These are phyloP conservation scores for Enoplosus armatus DNA, from an alignment of 2,797 vertebrate genomes.

Conservation along the genomic window DNA sequence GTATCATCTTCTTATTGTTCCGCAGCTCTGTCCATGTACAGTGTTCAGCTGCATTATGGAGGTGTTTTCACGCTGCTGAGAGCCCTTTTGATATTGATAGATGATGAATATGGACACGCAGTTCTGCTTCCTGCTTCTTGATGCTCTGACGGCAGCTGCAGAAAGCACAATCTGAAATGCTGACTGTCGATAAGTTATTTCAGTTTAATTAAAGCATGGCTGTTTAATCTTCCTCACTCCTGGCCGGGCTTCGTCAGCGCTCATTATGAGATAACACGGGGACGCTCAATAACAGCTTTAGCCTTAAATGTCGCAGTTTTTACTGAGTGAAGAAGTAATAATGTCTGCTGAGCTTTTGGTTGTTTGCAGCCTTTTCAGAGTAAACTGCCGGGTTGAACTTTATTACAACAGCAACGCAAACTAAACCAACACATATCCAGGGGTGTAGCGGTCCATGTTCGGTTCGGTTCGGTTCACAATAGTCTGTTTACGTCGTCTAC, in stretches of 20 bases:
- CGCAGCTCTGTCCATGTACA: not conserved
- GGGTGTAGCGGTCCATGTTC: too few relatives aligned
- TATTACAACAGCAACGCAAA: too few relatives aligned
- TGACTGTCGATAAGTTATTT: not conserved
- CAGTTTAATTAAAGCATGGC: constrained; percentile 3
- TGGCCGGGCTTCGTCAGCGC: not conserved
- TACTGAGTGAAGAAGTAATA: not conserved
- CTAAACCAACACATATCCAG: not conserved
- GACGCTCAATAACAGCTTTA: too few relatives aligned
- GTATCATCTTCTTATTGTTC: not conserved
- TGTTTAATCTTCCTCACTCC: not conserved
- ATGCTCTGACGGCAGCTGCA: rapidly evolving
- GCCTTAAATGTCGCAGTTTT: not conserved
- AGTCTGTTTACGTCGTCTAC: too few relatives aligned
- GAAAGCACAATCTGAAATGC: not conserved
- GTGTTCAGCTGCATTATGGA: not conserved
- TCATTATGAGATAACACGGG: not conserved
- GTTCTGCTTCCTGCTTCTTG: not conserved
- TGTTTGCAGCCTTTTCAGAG: not conserved
- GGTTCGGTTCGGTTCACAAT: too few relatives aligned
- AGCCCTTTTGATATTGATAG: not conserved
- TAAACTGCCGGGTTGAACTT: not conserved
- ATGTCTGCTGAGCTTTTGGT: not conserved
- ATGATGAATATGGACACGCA: not conserved
- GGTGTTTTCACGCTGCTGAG: not conserved